These are phyloP conservation scores for Stictonetta naevosa DNA, from an alignment of 2,113 vertebrate species.

Conservation along the genomic window DNA sequence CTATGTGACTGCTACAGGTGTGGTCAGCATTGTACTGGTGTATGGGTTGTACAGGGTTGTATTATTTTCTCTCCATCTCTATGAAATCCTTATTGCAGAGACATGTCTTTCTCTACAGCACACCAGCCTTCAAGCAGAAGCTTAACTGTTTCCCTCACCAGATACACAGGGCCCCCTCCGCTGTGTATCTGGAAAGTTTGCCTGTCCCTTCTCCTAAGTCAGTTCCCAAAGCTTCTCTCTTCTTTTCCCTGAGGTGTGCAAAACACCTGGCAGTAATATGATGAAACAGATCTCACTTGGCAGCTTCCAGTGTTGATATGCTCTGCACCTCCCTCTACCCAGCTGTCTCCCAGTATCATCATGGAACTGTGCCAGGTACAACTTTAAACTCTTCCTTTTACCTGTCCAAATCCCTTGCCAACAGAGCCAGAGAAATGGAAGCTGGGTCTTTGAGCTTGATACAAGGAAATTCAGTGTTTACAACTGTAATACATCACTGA, in stretches of 20 bases:
- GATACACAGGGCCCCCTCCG: neutral
- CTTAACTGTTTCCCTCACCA: neutral
- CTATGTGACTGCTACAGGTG: neutral
- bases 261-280: constrained; percentile 47
- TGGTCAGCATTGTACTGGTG: neutral
- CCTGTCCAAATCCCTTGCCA: constrained; percentile 1
- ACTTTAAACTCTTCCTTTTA: constrained; percentile 10
- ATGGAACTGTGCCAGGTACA: constrained; percentile 14
- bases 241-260: neutral
- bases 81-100: neutral
- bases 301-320: constrained; percentile 43
- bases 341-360: neutral
- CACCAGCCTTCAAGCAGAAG: neutral
- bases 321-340: constrained; percentile 19
- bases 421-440: neutral
- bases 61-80: neutral
- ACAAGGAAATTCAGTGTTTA: neutral
- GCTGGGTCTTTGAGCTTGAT: neutral
- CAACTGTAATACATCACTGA: neutral
- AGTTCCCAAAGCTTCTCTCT: neutral
- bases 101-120: neutral
- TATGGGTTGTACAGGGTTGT: neutral
- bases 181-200: neutral
- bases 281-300: constrained; percentile 43
- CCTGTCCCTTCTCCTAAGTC: neutral